Base-by-base conservation (phyloP, 92 coral and sea anemone genomes). In the Metridium senile region DNA sequence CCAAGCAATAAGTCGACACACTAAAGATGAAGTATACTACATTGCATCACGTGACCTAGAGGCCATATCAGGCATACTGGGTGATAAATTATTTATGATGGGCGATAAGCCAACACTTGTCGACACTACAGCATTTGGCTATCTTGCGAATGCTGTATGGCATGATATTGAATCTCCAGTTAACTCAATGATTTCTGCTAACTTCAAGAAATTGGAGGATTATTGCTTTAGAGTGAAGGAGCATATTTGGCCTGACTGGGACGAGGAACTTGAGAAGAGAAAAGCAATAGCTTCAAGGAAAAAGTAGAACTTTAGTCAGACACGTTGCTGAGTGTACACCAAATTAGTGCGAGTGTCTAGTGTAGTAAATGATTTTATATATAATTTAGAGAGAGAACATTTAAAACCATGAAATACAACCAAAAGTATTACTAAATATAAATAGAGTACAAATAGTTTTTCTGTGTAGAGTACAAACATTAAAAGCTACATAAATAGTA, bases 1-100 rank as follows among this genome's bases (percentile, higher is more conserved):
- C 1, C 93, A 89, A 28, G 93, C 90, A 2, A 77, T 89, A 31
- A 89, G 93, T 26, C 64, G 93, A 17, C 93, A 89, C 49, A 76
- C 83, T 8, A 61, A 33, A 16, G 85, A 77, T 28, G 93, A 89
- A 74, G 74, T 89, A 27, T 74, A 85, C 26, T 33, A 63, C 62
- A 85, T 89, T 45, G 86, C 85, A 20, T 56, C 21, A 23, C 72
- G 76, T 25, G 93, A 89, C 70, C 74, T 89, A 3, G 78, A 69
- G 34, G 69, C 87, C 34, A 51, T 85, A 33, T 85, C 93, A 29
- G 85, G 65, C 25, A 61, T 71, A 27, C 61, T 89, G 33, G 83
- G 49, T 0, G 71, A 33, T 7, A 81, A 86, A 33, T 84, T 87
- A 3, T 89, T 89, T 74, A 19, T 89, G 16, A 71, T 89, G 82